Conservation (phyloP, 2,888 invertebrate species). For the Brachycybe producta region DNA sequence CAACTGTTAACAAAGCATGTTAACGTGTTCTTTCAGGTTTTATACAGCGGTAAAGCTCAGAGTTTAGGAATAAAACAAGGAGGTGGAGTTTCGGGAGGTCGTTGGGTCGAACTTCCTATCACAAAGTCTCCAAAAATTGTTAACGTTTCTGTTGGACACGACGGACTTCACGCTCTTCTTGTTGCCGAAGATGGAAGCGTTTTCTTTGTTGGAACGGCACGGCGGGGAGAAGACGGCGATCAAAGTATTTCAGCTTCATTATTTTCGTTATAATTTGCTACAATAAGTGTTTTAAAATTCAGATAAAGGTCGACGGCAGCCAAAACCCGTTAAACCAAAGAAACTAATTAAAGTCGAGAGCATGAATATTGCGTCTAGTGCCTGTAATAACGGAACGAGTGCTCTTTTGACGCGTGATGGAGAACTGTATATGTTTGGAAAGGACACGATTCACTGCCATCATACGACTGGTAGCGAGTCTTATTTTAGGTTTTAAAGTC, state of each 20-base stretch:
- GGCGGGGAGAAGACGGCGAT: conserved; percentile 89
- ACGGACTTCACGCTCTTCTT: conserved; percentile 79
- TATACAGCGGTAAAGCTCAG: conserved; percentile 74
- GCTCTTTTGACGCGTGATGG: conserved; percentile 85
- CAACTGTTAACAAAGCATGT: neutral
- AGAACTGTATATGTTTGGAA: conserved; percentile 82
- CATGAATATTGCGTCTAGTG: conserved; percentile 63
- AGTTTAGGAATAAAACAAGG: conserved; percentile 66
- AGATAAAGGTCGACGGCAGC: conserved; percentile 51
- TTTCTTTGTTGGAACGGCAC: conserved; percentile 71
- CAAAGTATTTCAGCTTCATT: conserved; percentile 41
- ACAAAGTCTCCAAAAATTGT: conserved; percentile 58
- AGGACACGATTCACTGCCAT: conserved; percentile 78
- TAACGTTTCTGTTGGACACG: conserved; percentile 81
- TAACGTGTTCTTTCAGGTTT: conserved; percentile 49
- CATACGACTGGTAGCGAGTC: conserved; percentile 43
- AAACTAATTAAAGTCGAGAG: conserved; percentile 82
- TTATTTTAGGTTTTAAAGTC: too few species aligned
- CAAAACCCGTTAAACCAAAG: conserved; percentile 83
- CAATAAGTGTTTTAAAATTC: neutral
- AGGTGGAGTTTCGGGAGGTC: conserved; percentile 30
- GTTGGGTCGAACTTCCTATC: conserved; percentile 42
- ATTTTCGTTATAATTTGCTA: neutral
- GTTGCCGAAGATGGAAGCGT: conserved; percentile 87
- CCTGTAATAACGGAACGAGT: conserved; percentile 89